Evolutionary conservation across 35 echinoderm and acorn worm species (phyloP).

Genomic region (Ophiothrix spiculata): DNA sequence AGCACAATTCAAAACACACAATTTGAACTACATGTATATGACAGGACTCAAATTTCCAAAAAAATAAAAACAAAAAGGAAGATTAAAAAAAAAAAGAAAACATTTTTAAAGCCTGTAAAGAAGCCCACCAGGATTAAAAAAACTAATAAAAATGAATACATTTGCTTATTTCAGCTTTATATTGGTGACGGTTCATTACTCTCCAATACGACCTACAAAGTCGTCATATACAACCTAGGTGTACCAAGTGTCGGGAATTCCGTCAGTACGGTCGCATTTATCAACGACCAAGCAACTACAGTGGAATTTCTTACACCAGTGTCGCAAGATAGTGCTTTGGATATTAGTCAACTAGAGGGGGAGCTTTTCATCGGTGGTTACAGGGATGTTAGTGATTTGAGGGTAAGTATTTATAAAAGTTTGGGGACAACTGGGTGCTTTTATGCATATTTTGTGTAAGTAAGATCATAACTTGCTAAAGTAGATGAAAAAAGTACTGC

Average conservation of each 20-base stretch:
- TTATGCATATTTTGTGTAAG: too few relatives aligned
- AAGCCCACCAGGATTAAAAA: too few relatives aligned
- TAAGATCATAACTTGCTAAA: too few relatives aligned
- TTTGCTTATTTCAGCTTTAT: constrained; percentile 77
- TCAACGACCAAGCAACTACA: constrained; percentile 42
- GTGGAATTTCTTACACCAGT: constrained; percentile 90
- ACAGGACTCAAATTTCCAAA: too few relatives aligned
- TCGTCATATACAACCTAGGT: constrained; percentile 79
- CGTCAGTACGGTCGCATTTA: constrained; percentile 71
- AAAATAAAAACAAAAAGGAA: too few relatives aligned
- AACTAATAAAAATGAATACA: too few relatives aligned
- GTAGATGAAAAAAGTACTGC: too few relatives aligned
- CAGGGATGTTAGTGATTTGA: constrained; percentile 66
- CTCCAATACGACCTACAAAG: constrained; percentile 70
- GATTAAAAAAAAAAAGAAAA: too few relatives aligned
- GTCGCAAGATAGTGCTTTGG: constrained; percentile 54
- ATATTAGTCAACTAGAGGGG: constrained; percentile 74
- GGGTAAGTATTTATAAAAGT: constrained; percentile 54
- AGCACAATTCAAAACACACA: too few relatives aligned
- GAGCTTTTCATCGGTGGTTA: constrained; percentile 87
- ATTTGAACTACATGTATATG: too few relatives aligned
- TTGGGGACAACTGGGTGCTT: too few relatives aligned
- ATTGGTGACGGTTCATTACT: constrained; percentile 74
- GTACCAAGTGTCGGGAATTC: constrained; percentile 14
- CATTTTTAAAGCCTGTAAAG: too few relatives aligned